phyloP scores from a whole-genome alignment of 2,113 vertebrate species.

The Callospermophilus lateralis region DNA sequence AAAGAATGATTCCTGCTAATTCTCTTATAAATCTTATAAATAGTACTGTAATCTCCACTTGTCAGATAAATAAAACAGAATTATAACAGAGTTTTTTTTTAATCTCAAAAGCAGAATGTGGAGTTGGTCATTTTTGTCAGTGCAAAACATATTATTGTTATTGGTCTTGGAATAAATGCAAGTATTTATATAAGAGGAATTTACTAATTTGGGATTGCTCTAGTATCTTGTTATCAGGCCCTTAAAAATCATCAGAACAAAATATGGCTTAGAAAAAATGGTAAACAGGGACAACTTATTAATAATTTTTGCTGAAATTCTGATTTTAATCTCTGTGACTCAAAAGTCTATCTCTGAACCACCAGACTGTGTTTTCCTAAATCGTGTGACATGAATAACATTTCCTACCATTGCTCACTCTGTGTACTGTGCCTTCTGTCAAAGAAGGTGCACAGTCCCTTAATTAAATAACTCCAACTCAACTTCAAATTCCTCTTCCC shows the following conservation, averaged over 20 bases:
- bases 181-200: neutral
- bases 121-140: neutral
- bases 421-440: neutral
- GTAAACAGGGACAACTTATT: neutral
- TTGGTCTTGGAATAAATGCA: neutral
- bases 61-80: neutral
- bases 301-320: slow-evolving; percentile 36
- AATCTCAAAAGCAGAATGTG: neutral
- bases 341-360: neutral
- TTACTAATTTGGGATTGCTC: neutral
- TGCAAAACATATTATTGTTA: neutral
- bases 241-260: neutral
- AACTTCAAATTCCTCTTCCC: neutral
- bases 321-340: neutral
- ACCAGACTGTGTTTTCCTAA: neutral
- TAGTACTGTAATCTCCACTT: neutral
- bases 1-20: neutral
- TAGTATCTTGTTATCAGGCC: neutral
- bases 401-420: neutral
- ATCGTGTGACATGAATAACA: neutral
- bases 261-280: slow-evolving; percentile 3
- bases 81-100: too few species aligned
- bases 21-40: neutral
- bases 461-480: neutral
- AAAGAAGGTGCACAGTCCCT: neutral